A percentile compares a stretch with the other conserved stretches of the same genome.
phyloP scores from a whole-genome alignment of 2,113 vertebrate species.

The Chamaetylas fuelleborni region DNA sequence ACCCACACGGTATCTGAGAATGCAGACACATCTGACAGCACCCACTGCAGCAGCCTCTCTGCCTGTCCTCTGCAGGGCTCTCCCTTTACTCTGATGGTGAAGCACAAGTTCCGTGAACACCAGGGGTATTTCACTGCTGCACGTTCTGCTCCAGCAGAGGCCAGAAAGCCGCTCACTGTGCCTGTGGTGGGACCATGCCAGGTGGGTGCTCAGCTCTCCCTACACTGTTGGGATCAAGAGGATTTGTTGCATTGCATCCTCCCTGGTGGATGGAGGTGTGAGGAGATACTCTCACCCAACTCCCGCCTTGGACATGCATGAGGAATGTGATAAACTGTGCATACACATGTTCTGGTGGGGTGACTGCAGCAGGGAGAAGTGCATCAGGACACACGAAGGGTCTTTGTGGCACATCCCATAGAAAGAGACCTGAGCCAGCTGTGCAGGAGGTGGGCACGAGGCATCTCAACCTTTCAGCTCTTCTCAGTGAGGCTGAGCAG shows the following conservation, averaged over 20 bases:
- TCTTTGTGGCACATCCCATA: background rate
- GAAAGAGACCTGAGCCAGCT: background rate
- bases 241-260: background rate
- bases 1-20: background rate
- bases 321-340: background rate
- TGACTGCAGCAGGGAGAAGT: background rate
- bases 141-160: conserved; percentile 92
- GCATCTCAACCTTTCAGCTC: background rate
- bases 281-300: background rate
- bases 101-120: conserved; percentile 77
- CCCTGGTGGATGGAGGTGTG: background rate
- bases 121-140: conserved; percentile 88
- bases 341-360: background rate
- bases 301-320: background rate
- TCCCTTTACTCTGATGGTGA: conserved; percentile 81
- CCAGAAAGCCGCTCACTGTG: conserved; percentile 74
- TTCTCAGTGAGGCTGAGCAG: background rate
- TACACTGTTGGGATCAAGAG: background rate
- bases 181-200: conserved; percentile 90
- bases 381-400: background rate
- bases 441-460: background rate
- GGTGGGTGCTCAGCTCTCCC: conserved; percentile 69
- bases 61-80: conserved; percentile 80
- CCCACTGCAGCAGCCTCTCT: background rate
- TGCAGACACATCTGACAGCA: background rate